Percentiles rank a stretch among this genome's conserved stretches.
Conservation (phyloP, 2,797 vertebrate species). For the Gambelia wislizenii region DNA sequence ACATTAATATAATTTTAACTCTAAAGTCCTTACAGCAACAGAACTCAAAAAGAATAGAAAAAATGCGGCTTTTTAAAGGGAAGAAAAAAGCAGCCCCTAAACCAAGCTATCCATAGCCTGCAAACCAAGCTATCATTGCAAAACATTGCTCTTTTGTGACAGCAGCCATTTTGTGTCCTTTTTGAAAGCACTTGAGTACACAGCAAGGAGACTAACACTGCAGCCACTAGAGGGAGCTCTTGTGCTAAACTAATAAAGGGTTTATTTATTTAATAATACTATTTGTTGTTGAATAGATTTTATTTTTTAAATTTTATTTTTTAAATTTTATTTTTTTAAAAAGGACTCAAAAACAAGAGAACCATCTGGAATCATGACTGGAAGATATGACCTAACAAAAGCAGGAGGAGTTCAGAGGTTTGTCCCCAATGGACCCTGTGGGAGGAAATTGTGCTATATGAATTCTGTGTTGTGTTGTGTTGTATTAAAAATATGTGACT, state of each 20-base stretch:
- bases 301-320: background rate
- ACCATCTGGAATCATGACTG: slow-evolving; percentile 69
- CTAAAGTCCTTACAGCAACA: too few relatives aligned
- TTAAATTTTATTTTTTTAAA: background rate
- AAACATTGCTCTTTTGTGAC: background rate
- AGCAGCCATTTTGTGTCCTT: background rate
- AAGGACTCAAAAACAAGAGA: slow-evolving; percentile 32
- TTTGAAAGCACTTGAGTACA: background rate
- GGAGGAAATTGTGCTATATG: slow-evolving; percentile 55
- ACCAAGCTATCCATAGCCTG: background rate
- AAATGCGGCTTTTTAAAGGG: background rate
- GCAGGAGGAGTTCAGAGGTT: slow-evolving; percentile 63
- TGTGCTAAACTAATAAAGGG: slow-evolving; percentile 61
- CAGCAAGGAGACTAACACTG: slow-evolving; percentile 58
- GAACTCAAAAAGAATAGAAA: background rate
- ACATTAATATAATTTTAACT: background rate
- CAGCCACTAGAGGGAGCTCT: slow-evolving; percentile 71
- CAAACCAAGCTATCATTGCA: background rate
- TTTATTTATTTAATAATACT: background rate
- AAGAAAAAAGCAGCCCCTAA: background rate
- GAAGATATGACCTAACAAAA: slow-evolving; percentile 74
- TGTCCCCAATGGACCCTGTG: slow-evolving; percentile 67
- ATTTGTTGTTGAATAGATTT: background rate
- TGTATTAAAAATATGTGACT: background rate
- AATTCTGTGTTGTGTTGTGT: slow-evolving; percentile 57